Conservation (phyloP, 1,140 invertebrate species). For the Apis laboriosa region DNA sequence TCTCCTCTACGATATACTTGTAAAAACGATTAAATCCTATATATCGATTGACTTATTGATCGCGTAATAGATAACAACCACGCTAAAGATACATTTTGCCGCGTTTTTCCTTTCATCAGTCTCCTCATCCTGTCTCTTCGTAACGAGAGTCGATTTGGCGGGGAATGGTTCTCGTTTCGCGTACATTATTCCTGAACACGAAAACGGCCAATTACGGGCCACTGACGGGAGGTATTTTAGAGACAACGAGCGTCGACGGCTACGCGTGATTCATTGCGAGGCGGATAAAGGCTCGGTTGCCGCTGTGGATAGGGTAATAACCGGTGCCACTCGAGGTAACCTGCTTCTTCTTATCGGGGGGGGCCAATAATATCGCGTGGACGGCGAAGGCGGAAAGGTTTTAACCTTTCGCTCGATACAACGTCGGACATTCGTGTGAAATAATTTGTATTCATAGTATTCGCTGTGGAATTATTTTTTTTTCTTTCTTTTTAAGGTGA, state of each 20-base stretch:
- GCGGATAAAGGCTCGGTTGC: slow-evolving; percentile 12
- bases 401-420: slow-evolving; percentile 6
- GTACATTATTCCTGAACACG: slow-evolving; percentile 14
- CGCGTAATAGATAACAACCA: no score
- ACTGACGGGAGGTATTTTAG: slow-evolving; percentile 12
- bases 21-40: no score
- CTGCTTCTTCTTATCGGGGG: not conserved
- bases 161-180: not conserved
- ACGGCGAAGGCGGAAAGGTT: not conserved
- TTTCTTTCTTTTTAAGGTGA: no score
- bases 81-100: no score
- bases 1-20: no score
- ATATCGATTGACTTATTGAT: no score
- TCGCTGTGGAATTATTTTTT: not conserved
- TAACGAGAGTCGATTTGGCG: no score
- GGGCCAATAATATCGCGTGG: slow-evolving; percentile 8
- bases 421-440: no score
- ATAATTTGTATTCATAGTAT: not conserved
- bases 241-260: slow-evolving; percentile 14
- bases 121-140: no score
- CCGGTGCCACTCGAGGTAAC: not conserved
- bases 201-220: slow-evolving; percentile 18
- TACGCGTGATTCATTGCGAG: slow-evolving; percentile 46
- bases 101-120: not conserved
- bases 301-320: slow-evolving; percentile 23